Evolutionary conservation across 2,113 vertebrate species (phyloP), one percentile per base, ranked within the genome.

Genomic region (Apodemus sylvaticus): DNA sequence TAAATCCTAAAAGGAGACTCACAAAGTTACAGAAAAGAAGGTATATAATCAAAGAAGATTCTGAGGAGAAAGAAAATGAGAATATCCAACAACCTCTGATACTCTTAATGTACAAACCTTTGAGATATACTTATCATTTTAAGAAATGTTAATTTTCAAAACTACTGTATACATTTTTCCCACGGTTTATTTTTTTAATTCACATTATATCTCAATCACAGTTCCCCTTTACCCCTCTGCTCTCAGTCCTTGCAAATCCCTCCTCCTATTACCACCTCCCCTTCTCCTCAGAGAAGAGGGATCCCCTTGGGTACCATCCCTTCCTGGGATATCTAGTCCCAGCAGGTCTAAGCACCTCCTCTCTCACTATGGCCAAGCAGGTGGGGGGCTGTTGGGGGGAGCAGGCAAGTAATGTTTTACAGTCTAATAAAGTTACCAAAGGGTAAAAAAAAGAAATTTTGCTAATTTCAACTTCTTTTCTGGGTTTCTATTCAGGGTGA

Each of bases 121-220:
- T 82, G 95, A 92, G 31, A 39, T 76, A 8, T 42, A 39, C 26
- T 22, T 79, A 71, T 92, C 24, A 64, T 82, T 86, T 95, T 92
- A n/a, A 96, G 70, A 22, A 85, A 39, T 81, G 73, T 58, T 90
- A 90, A 60, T 71, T 94, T 90, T 68, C 86, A 94, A 95, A 96
- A 96, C 68, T 92, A 92, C 20, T 16, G 9, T 89, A 13, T n/a
- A 86, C 36, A 53, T 5, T 68, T 68, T 68, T 6, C 66, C 66
- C 31, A 34, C 13, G 34, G 34, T 68, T 68, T 68, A 68, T 66
- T 68, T 68, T 68, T 60, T 68, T 34, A 34, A 14, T 68, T 68
- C 31, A 68, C 13, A 34, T 68, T 68, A 68, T 31, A 34, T 68
- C 31, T 68, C 66, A 68, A 68, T 34, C 1, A 31, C 31, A 68